Evolutionary conservation across 2,797 vertebrate genomes (phyloP).

Genomic region (Alfaro cultratus): DNA sequence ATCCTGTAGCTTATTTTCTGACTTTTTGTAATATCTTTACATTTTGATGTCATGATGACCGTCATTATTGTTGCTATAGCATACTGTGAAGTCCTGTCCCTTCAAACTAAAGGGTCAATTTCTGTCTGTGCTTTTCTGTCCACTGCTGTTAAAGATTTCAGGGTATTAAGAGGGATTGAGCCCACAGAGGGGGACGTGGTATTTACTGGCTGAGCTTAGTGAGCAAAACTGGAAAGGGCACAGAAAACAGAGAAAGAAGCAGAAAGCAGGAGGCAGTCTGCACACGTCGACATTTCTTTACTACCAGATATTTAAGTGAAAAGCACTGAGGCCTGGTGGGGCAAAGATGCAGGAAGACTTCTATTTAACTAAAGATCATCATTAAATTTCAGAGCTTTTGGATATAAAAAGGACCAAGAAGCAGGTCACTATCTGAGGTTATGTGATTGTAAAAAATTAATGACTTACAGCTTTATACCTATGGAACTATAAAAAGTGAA

Average conservation of each 20-base stretch:
- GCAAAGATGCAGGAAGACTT: not conserved
- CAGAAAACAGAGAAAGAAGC: constrained; percentile 26
- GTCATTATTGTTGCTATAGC: constrained; percentile 20
- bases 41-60: constrained; percentile 3
- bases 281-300: constrained; percentile 5
- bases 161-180: constrained; percentile 59
- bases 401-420: not conserved
- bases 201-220: constrained; percentile 36
- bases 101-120: constrained; percentile 45
- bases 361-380: not conserved
- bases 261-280: constrained; percentile 18
- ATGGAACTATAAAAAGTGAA: not conserved
- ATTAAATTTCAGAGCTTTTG: not conserved
- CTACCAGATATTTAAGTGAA: not conserved
- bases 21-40: constrained; percentile 4
- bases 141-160: constrained; percentile 41
- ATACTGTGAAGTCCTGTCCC: constrained; percentile 31
- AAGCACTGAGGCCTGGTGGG: not conserved
- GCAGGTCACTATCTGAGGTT: not conserved
- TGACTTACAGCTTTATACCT: not conserved
- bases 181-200: constrained; percentile 36
- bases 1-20: not conserved
- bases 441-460: not conserved
- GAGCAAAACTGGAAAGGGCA: constrained; percentile 41
- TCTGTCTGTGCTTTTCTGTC: constrained; percentile 37